Base-by-base conservation (phyloP, 2,797 vertebrate species). In the Enteromius afrohamiltoni region DNA sequence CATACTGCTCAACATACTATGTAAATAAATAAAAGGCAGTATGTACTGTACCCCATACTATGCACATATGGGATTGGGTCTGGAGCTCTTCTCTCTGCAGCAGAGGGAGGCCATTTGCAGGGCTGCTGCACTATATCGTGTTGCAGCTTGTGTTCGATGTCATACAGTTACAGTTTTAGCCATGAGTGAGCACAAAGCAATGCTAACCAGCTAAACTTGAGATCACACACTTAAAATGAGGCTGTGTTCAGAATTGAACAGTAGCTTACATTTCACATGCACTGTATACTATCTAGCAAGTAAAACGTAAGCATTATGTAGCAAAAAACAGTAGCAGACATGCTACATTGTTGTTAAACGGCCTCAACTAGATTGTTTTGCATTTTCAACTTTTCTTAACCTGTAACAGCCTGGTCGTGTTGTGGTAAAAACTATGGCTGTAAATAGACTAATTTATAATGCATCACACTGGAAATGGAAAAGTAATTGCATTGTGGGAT, bases 131-230 rank as follows among this genome's bases (percentile, higher is more conserved):
- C 37, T 40, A 82, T 84, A 80, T 85, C 83, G 58, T 31, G 29
- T 85, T 84, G 82, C 83, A 86, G 64, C 34, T 77, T 83, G 53
- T 75, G 76, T 86, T 87, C 84, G 68, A 86, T 88, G 83, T 87
- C 64, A 79, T 53, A 82, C 62, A 42, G 70, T 67, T 77, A 78
- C 85, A 83, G 80, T 85, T 88, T 86, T 85, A 79, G 84, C 64
- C 65, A 69, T 37, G 81, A 82, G 55, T 19, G 79, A 85, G 78
- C 60, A 64, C 79, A 45, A 74, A 88, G 76, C 67, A 76, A 80
- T 86, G 64, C 85, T 84, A 82, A 67, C 40, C 77, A 88, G 84
- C 82, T 80, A 34, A 75, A 76, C 69, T 49, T 85, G 83, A 83
- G 69, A 83, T 79, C 62, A 23, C 64, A 78, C 76, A 67, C 78